Percentiles rank a stretch among this genome's conserved stretches.
phyloP scores from a whole-genome alignment of 2,113 vertebrate species.

The Saguinus imperator region DNA sequence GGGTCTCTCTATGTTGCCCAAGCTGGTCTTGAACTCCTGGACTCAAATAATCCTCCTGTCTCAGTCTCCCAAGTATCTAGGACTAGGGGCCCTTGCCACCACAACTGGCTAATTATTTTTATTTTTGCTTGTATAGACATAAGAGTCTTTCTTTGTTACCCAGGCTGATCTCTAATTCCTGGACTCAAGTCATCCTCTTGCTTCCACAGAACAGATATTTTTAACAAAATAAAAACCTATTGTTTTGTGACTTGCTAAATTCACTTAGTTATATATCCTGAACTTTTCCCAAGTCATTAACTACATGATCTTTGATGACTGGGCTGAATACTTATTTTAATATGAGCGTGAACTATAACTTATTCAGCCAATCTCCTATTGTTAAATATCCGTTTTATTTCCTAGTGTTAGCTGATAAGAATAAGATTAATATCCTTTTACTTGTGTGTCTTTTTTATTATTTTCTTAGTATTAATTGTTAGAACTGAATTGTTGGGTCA shows the following conservation, averaged over 20 bases:
- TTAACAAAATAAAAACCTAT: not conserved
- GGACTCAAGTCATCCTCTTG: not conserved
- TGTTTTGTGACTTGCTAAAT: slow-evolving; percentile 18
- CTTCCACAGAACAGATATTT: too few relatives aligned
- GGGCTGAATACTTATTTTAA: not conserved
- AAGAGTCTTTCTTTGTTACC: not conserved
- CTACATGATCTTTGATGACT: not conserved
- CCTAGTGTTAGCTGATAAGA: not conserved
- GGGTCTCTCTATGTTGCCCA: not conserved
- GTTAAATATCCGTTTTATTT: slow-evolving; percentile 10
- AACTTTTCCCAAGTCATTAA: not conserved
- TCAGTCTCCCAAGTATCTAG: not conserved
- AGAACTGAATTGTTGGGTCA: not conserved
- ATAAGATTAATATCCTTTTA: not conserved
- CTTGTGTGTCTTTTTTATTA: not conserved
- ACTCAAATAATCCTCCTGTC: not conserved
- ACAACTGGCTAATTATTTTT: too few relatives aligned
- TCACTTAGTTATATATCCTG: not conserved
- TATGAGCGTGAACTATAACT: not conserved
- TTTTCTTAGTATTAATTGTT: not conserved
- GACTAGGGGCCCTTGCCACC: not conserved
- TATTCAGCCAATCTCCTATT: not conserved
- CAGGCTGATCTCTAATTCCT: not conserved
- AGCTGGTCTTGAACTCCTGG: not conserved
- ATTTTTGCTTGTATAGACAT: not conserved